Base-by-base conservation (phyloP, 2,797 vertebrate species). In the Acanthurus lineatus region DNA sequence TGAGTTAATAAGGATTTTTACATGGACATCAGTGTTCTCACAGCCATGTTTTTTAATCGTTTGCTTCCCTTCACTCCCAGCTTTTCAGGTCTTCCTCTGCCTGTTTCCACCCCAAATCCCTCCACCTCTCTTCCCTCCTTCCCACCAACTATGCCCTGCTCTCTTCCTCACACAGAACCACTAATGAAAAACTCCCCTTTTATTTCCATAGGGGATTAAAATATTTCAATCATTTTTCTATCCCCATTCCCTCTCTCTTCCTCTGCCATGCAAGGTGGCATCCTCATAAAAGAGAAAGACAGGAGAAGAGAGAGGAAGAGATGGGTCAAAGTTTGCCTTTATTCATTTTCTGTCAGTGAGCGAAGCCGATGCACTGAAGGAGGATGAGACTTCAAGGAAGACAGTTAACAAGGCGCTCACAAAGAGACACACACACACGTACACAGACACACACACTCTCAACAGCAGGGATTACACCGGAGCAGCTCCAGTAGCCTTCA, bases 121-220 rank as follows among this genome's bases (percentile, higher is more conserved):
- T 9, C 35, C 4, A 53, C 51, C 47, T 19, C 16, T 60, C 20
- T 64, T 25, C 25, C 11, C 49, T 52, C 56, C 69, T 42, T 42
- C 40, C 40, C 40, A 11, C 40, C 10, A 8, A 42, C 40, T 42
- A 42, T 42, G 40, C 40, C 9, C 40, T 42, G 40, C 40, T 11
- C 40, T 42, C 57, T 15, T 38, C 66, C 9, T 71, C 68, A 45
- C 48, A 25, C 52, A 69, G 42, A 56, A 42, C 40, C 28, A 65
- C 67, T 67, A 49, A 77, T 76, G 44, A 84, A 86, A 76, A 73
- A 71, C 45, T 59, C 19, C 11, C 48, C 20, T 76, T 77, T 81
- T 49, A 79, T 74, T 77, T 81, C 72, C 69, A 69, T 28, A 6
- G 42, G 57, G 59, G 66, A 79, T 81, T 57, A 6, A 74, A 81